Evolutionary conservation across 2,113 vertebrate species (phyloP).

Genomic region (Petaurus breviceps): DNA sequence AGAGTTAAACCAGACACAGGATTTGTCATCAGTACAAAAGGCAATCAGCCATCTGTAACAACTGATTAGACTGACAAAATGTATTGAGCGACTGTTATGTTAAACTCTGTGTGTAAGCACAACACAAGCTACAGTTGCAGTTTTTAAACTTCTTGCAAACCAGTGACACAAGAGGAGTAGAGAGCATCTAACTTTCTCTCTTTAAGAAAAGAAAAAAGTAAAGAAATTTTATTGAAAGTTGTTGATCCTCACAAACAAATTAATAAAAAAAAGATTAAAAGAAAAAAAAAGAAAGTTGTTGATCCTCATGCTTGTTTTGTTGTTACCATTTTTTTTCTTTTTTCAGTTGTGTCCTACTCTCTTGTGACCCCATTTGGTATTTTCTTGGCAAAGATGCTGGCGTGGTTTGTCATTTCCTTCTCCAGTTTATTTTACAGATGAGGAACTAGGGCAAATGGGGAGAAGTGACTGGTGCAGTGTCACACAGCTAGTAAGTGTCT

Average conservation of each 20-base stretch:
- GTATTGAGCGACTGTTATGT: not conserved
- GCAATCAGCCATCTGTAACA: not conserved
- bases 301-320: not conserved
- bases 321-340: not conserved
- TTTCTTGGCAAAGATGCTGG: not conserved
- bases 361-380: not conserved
- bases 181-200: not conserved
- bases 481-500: not conserved
- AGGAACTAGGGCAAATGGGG: no score
- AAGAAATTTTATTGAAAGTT: not conserved
- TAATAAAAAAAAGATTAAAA: no score
- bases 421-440: not conserved
- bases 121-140: not conserved
- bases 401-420: not conserved
- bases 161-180: not conserved
- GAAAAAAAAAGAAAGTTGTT: not conserved
- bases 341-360: not conserved
- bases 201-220: not conserved
- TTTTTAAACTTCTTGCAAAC: not conserved
- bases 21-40: not conserved
- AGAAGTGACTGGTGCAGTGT: not conserved
- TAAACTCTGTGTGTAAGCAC: not conserved
- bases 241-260: no score
- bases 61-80: not conserved
- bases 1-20: not conserved